Conservation (phyloP, 2,797 vertebrate species). For the Neopelma chrysocephalum region DNA sequence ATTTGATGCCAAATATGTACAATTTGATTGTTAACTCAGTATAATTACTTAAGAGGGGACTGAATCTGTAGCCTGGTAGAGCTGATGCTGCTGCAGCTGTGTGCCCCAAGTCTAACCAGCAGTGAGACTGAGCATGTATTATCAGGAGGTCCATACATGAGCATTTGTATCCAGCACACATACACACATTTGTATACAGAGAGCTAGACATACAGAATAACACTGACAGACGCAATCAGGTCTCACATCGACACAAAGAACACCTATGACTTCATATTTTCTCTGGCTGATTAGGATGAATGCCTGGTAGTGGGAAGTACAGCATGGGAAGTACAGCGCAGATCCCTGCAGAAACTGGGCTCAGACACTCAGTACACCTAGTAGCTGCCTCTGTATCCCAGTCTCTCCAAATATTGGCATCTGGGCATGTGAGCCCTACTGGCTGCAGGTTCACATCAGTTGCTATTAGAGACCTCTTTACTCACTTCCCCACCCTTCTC, state of each 20-base stretch:
- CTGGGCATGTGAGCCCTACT: not conserved
- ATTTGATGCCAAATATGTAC: not conserved
- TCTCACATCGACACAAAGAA: not conserved
- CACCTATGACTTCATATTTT: not conserved
- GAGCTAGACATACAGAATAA: not conserved
- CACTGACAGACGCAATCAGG: not conserved
- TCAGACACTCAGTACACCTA: not conserved
- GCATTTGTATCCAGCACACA: accelerated
- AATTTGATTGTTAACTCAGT: not conserved
- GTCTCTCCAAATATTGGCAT: accelerated
- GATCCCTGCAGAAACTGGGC: not conserved
- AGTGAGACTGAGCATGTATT: not conserved
- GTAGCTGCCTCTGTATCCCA: not conserved
- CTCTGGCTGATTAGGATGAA: not conserved
- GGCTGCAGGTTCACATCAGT: not conserved
- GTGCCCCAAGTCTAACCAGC: not conserved
- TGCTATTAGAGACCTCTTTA: not conserved
- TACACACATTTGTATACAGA: not conserved
- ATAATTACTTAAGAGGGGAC: not conserved
- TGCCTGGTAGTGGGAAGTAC: not conserved
- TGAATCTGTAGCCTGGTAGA: not conserved
- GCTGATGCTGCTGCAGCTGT: not conserved
- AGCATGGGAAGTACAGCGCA: not conserved
- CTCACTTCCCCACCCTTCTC: not conserved
- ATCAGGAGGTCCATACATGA: not conserved